Base-by-base conservation (phyloP, 2,113 vertebrate species). In the Saguinus imperator region DNA sequence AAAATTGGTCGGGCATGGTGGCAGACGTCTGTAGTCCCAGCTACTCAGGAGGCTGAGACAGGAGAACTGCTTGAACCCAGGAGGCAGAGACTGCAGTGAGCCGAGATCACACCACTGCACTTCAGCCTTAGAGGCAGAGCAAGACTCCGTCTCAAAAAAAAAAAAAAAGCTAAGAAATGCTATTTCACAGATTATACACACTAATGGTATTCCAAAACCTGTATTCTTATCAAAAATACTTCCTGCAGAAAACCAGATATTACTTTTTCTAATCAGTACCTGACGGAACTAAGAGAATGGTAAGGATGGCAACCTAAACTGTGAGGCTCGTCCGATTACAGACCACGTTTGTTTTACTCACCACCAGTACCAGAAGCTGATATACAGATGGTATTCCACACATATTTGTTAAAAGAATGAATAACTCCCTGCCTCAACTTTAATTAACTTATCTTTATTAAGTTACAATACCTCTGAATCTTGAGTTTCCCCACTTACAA, bases 171-270 rank as follows among this genome's bases (percentile, higher is more conserved):
- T 64, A 20, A 57, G 5, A 88, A 23, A 81, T 8, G 40, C 35
- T 82, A 93, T 55, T 45, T 75, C 20, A 68, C 10, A 52, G 57
- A 80, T 32, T 66, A 94, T 14, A 93, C 6, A 88, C 50, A 73
- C 43, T 16, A 18, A 73, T 17, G 4, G 50, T 72, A 92, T 37
- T 76, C 57, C 55, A 68, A 96, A 95, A 64, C 17, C 94, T 81
- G 45, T 35, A 95, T 76, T 85, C 57, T 83, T 70, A 91, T 37
- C 40, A 87, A 70, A 95, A 94, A 86, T 68, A 94, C 87, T 95
- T 87, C 37, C 84, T 68, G 85, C 88, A 88, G 35, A 73, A 94
- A 90, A 82, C 9, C 58, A 45, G 66, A 94, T 21, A 35, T 37
- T 37, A 8, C 70, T 73, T 85, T 93, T 72, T 90, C 72, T 72